Percentiles rank a stretch among this genome's conserved stretches.
Conservation (phyloP, 2,888 invertebrate genomes). For the Caradrina kadenii region DNA sequence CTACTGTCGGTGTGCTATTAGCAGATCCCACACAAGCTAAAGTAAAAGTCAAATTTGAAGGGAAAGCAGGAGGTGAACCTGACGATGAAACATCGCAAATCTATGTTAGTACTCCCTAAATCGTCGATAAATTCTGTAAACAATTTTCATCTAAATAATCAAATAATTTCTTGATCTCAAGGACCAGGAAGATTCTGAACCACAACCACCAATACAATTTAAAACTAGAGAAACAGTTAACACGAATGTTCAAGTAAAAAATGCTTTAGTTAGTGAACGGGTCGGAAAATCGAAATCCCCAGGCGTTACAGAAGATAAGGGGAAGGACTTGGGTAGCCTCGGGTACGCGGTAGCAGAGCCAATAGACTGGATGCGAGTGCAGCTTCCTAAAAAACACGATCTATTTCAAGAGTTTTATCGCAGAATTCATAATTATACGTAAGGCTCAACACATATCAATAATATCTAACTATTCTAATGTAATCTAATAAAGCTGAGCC, state of each 20-base stretch:
- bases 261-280: constrained; percentile 39
- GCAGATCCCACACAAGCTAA: constrained; percentile 92
- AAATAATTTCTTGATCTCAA: constrained; percentile 41
- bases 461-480: neutral
- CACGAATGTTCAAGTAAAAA: constrained; percentile 58
- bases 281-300: constrained; percentile 65
- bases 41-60: constrained; percentile 91
- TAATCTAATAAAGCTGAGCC: too few relatives aligned
- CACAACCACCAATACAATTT: constrained; percentile 72
- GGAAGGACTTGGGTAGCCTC: constrained; percentile 88
- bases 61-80: constrained; percentile 76
- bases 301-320: constrained; percentile 74
- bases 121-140: neutral
- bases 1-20: constrained; percentile 92
- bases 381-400: constrained; percentile 92
- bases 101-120: constrained; percentile 66
- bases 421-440: constrained; percentile 92
- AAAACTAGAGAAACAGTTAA: constrained; percentile 66
- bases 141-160: neutral
- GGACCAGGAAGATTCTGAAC: constrained; percentile 72
- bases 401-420: constrained; percentile 92
- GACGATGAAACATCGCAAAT: constrained; percentile 71
- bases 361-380: constrained; percentile 92
- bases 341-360: constrained; percentile 90
- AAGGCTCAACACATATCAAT: constrained; percentile 66